phyloP scores from a whole-genome alignment of 2,113 vertebrate genomes.

The Larimichthys polyactis region DNA sequence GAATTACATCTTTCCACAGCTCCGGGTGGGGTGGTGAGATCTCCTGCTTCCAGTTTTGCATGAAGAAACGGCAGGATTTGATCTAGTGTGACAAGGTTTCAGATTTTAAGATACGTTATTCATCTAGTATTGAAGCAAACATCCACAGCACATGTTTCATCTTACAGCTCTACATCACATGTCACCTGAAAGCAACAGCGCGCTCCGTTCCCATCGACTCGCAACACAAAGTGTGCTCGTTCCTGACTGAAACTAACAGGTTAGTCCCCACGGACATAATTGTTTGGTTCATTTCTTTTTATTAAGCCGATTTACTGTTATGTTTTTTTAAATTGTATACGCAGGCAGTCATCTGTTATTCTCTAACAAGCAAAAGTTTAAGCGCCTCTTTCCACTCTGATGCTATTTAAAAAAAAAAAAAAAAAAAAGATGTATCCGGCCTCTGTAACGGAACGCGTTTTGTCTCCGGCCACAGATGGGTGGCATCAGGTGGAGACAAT shows the following conservation, averaged over 20 bases:
- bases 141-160: not conserved
- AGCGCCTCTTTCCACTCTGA: not conserved
- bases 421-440: not conserved
- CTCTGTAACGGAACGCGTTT: not conserved
- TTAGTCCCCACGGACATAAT: conserved; percentile 14
- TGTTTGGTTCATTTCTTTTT: not conserved
- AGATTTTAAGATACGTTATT: too few species aligned
- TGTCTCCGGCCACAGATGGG: conserved; percentile 71
- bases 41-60: not conserved
- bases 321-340: not conserved
- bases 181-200: conserved; percentile 63
- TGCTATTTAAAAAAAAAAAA: not conserved
- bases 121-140: too few species aligned
- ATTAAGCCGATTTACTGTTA: not conserved
- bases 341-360: too few species aligned
- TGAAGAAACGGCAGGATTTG: too few species aligned
- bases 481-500: conserved; percentile 77
- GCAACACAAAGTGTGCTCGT: conserved; percentile 79
- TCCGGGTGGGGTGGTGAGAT: not conserved
- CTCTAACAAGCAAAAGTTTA: too few species aligned
- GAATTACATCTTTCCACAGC: not conserved
- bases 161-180: conserved; percentile 77
- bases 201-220: conserved; percentile 46
- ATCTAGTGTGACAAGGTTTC: not conserved
- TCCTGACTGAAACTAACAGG: conserved; percentile 66